Base-by-base conservation (phyloP, 2,113 vertebrate species). In the Connochaetes taurinus region DNA sequence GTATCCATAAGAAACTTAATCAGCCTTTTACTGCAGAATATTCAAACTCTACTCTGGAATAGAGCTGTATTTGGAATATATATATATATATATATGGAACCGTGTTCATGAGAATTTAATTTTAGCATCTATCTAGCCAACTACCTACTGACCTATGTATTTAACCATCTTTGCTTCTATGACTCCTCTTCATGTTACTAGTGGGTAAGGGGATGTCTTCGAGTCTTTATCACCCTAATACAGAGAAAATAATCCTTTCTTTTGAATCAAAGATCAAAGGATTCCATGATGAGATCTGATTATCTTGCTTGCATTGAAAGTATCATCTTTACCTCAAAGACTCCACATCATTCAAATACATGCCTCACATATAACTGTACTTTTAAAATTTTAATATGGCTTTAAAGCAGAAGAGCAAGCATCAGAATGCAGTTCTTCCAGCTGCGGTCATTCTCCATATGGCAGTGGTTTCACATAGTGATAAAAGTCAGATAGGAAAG, bases 261-360 rank as follows among this genome's bases (percentile, higher is more conserved):
- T 91, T 57, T 96, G 45, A 92, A 50, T 52, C 17, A 76, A 80
- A 12, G 50, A 43, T 81, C 45, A 85, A 62, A 64, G 31, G 5
- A 80, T 62, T 64, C 50, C 13, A 23, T 78, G 43, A 52, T 87
- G 3, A 45, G 13, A 90, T 94, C 53, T 87, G 36, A 74, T 94
- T 90, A 64, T 85, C 74, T 92, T 87, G 33, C 87, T 97, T 76
- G 19, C 84, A 87, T 85, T 87, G 33, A 84, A 82, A 84, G 14
- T 87, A 47, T 52, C 19, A n/a, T 53, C 17, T 97, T 97, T 90
- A 87, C 27, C 78, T 58, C 45, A 94, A 92, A 87, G 31, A 0
- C 95, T 92, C 40, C 31, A 40, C 25, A 60, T 84, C 31, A 78
- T 90, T 94, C 96, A n/a, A 95, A 93, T 96, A 25, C 31, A 81